Evolutionary conservation across 2,113 vertebrate species (phyloP), one percentile per base, ranked within the genome.

Genomic region (Falcunculus frontatus): DNA sequence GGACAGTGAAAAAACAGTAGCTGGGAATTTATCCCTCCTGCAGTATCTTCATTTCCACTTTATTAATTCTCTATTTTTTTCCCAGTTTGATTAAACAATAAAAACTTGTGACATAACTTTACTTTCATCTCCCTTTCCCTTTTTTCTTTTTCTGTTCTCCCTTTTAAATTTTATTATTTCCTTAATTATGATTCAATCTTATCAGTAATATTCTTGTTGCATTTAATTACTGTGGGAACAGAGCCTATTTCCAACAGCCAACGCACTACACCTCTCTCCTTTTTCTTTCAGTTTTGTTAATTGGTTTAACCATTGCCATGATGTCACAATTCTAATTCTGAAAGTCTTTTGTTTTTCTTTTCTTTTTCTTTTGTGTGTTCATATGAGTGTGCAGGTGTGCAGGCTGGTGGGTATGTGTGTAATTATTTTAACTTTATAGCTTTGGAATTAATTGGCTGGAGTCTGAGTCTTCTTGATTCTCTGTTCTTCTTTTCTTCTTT

Each of bases 101-200:
- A 96, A 96, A 95, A 72, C 52, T 94, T 96, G 76, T 92, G 90
- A 89, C 57, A 91, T 93, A 80, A 86, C 55, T 94, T 94, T 84
- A 85, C 87, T 97, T 98, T 96, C 91, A 97, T 98, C 81, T 96
- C 46, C 37, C 69, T 97, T 97, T 97, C 97, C 78, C 77, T 94
- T 96, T 96, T 84, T 74, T 89, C 50, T 95, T 93, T 87, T 73
- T 91, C 65, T 86, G 30, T 91, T 96, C 57, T 81, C 29, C 37
- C 26, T 86, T 91, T 96, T 95, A 64, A 55, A 94, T 97, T 92
- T 96, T 96, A 95, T 96, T 93, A 94, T 97, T 97, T 97, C 53
- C 83, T 96, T 97, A 97, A 97, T 97, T 97, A 94, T 80, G 77
- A 97, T 98, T 91, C 79, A 97, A 97, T 98, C 96, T 98, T 96